These are phyloP conservation scores for Neoaliturus tenellus DNA, from an alignment of 2,888 invertebrate genomes.

Conservation along the genomic window DNA sequence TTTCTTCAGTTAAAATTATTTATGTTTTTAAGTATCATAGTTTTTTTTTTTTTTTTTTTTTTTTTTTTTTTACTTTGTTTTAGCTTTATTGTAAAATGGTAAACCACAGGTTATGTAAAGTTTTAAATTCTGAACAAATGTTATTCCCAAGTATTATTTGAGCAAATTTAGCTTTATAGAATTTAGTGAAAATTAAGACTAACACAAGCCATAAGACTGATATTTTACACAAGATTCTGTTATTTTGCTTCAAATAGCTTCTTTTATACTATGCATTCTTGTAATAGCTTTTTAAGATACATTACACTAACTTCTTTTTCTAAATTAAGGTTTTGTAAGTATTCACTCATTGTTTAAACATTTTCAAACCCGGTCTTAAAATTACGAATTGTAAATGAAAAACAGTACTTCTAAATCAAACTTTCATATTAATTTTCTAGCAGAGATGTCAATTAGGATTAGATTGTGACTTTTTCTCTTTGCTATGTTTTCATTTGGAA, in stretches of 20 bases:
- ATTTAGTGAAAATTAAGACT: constrained; percentile 1
- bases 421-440: constrained; percentile 4
- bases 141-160: neutral
- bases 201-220: constrained; percentile 22
- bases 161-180: constrained; percentile 3
- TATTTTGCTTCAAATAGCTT: neutral
- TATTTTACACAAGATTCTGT: constrained; percentile 10
- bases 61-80: no score
- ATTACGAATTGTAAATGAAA: no score
- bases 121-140: neutral
- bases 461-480: constrained; percentile 1
- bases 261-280: neutral
- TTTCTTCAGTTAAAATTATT: no score
- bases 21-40: no score
- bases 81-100: no score
- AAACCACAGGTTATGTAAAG: neutral
- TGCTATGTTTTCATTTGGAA: constrained; percentile 52
- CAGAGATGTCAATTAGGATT: constrained; percentile 48
- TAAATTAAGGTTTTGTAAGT: no score
- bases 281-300: neutral
- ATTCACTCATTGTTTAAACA: no score
- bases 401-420: no score
- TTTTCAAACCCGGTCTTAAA: no score
- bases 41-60: no score
- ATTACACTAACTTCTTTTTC: neutral